phyloP scores from a whole-genome alignment of 2,113 vertebrate species.

The Lophius piscatorius region DNA sequence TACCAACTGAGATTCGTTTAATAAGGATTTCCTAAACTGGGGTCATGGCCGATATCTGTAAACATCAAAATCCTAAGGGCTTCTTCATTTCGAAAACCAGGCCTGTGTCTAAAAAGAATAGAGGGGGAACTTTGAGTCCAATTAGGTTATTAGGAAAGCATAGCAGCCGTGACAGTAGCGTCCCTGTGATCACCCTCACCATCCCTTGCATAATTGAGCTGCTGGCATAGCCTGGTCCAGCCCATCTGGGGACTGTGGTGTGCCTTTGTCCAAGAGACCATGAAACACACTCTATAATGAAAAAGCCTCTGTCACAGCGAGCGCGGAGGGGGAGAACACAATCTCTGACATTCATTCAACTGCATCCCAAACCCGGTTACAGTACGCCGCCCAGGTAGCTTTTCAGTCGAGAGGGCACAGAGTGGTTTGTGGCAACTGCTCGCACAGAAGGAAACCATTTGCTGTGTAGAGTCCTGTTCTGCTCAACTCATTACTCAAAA shows the following conservation, averaged over 20 bases:
- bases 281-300: constrained; percentile 51
- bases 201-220: constrained; percentile 49
- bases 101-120: constrained; percentile 36
- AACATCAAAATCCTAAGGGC: constrained; percentile 19
- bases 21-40: neutral
- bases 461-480: constrained; percentile 48
- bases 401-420: constrained; percentile 14
- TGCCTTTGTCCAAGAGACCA: constrained; percentile 53
- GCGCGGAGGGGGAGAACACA: constrained; percentile 14
- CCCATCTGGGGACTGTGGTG: constrained; percentile 43
- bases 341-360: constrained; percentile 38
- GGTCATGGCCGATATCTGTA: constrained; percentile 17
- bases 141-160: constrained; percentile 42
- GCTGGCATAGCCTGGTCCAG: constrained; percentile 54
- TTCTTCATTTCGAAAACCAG: constrained; percentile 36
- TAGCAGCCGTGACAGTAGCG: constrained; percentile 38
- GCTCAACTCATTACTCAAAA: constrained; percentile 45
- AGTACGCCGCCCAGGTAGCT: constrained; percentile 15
- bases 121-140: constrained; percentile 34
- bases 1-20: neutral
- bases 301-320: constrained; percentile 49
- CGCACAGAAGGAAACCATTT: constrained; percentile 39
- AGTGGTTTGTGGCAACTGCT: constrained; percentile 24
- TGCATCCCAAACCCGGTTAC: neutral
- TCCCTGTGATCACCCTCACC: constrained; percentile 34